Base-by-base conservation (phyloP, 1,140 invertebrate species). In the Macrosteles quadrilineatus region DNA sequence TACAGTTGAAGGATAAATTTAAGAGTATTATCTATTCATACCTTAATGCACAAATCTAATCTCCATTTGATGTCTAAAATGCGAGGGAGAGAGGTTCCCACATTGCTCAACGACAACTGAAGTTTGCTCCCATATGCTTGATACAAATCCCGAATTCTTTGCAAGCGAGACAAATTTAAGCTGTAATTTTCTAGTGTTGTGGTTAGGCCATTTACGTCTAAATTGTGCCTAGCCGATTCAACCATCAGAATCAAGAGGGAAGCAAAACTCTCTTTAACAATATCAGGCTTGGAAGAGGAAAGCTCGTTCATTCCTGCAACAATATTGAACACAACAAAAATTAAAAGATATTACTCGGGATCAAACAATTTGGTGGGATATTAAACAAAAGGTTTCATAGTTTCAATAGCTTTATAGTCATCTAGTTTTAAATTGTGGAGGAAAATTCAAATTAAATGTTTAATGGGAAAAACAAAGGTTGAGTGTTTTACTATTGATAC, bases 181-280 rank as follows among this genome's bases (percentile, higher is more conserved):
- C 27, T 66, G 17, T 66, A 66, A 27, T 45, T 40, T 45, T 66
- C 63, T 19, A 66, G 63, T 14, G 40, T 27, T 45, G 32, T 23
- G 2, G 25, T 43, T 9, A 66, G 17, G 9, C 27, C 19, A 25
- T 66, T 43, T 23, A 30, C 17, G 36, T 66, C 63, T 25, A 66
- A 19, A 45, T 66, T 66, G 19, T 45, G 63, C 23, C 63, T 66
- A 1, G 63, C 23, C 12, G 63, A 66, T 66, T 66, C 63, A 23
- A 66, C 63, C 1, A 66, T 9, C 21, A 66, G 23, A 21, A 43
- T 45, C 14, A 66, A 43, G 21, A 66, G 40, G 17, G 63, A 40
- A 2, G 63, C 63, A 45, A 66, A 66, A 45, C 63, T 45, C 31
- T 66, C 63, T 45, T 66, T 66, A 11, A 45, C 63, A 66, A 66